These are phyloP conservation scores for Seriola dumerili DNA, from an alignment of 2,113 vertebrate species.

Conservation along the genomic window DNA sequence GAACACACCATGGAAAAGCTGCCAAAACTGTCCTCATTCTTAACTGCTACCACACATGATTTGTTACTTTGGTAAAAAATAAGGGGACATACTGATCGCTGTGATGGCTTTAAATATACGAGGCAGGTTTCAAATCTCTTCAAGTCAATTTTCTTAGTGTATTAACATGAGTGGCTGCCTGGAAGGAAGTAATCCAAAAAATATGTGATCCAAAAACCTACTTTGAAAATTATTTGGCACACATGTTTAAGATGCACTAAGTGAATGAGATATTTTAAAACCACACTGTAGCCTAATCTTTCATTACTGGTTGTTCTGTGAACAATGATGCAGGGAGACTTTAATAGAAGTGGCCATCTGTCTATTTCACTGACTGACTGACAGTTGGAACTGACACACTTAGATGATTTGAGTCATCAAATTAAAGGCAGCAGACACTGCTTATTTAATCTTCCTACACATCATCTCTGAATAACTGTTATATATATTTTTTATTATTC, in stretches of 20 bases:
- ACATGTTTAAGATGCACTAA: constrained; percentile 25
- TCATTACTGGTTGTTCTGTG: not conserved
- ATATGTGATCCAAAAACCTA: constrained; percentile 34
- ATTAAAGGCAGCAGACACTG: not conserved
- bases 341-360: constrained; percentile 7
- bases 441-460: not conserved
- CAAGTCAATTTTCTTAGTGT: not conserved
- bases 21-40: not conserved
- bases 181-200: constrained; percentile 11
- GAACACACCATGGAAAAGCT: not conserved
- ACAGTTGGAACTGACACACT: not conserved
- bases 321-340: not conserved
- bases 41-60: not conserved
- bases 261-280: constrained; percentile 22
- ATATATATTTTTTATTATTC: constrained; percentile 3
- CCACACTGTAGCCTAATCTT: not conserved
- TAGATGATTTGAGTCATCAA: not conserved
- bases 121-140: constrained; percentile 2
- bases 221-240: constrained; percentile 37
- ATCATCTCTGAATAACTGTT: constrained; percentile 43
- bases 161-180: constrained; percentile 3
- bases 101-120: constrained; percentile 2
- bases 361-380: not conserved
- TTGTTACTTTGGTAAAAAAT: not conserved
- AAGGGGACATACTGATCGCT: not conserved